phyloP scores from a whole-genome alignment of 1,140 invertebrate species.

The Aplysia californica region DNA sequence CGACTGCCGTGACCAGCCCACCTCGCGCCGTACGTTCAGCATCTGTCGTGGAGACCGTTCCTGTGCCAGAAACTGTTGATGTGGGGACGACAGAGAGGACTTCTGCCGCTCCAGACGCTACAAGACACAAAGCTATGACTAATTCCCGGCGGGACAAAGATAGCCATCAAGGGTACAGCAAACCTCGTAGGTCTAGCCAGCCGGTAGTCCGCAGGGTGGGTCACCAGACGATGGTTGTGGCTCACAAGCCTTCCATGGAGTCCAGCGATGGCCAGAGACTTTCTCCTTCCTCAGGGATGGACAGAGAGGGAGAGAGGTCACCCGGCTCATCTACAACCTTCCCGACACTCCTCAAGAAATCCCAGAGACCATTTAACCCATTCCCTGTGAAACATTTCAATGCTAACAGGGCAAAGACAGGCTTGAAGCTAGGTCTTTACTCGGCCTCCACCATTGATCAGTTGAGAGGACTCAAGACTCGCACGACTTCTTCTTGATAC shows the following conservation, averaged over 20 bases:
- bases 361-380: constrained; percentile 47
- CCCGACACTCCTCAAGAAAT: too few species aligned
- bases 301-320: too few species aligned
- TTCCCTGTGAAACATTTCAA: constrained; percentile 54
- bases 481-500: constrained; percentile 30
- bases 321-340: too few species aligned
- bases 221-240: neutral
- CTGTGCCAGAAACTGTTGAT: neutral
- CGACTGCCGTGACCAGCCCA: too few species aligned
- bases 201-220: neutral
- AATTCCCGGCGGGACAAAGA: neutral
- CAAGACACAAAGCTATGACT: too few species aligned
- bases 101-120: too few species aligned
- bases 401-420: constrained; percentile 48
- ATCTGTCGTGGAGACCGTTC: constrained; percentile 11
- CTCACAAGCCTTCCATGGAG: neutral
- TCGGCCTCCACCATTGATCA: constrained; percentile 40
- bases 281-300: neutral
- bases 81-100: neutral
- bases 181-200: neutral
- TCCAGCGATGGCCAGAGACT: neutral
- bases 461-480: constrained; percentile 24
- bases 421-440: constrained; percentile 59
- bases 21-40: too few species aligned
- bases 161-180: neutral